Evolutionary conservation across 2,888 invertebrate genomes (phyloP).

Genomic region (Mesorhabditis sp.): DNA sequence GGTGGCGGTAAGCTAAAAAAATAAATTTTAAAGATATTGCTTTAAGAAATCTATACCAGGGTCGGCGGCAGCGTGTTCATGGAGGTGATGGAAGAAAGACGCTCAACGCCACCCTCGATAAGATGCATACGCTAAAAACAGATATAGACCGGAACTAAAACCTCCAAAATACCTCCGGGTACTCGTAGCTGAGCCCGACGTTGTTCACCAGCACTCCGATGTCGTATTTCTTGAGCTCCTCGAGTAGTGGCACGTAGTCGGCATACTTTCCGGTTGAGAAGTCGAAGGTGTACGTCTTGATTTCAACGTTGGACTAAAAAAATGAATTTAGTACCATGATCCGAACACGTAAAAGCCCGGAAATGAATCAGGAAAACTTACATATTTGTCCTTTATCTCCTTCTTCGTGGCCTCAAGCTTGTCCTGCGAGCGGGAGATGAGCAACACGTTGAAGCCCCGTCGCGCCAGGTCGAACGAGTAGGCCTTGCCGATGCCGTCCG

Average conservation of each 20-base stretch:
- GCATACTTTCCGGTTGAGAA: constrained; percentile 40
- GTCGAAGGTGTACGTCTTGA: constrained; percentile 46
- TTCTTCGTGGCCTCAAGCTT: constrained; percentile 51
- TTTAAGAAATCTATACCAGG: constrained; percentile 58
- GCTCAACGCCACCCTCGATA: constrained; percentile 45
- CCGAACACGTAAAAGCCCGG: not conserved
- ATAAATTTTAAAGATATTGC: constrained; percentile 11
- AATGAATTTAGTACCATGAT: constrained; percentile 3
- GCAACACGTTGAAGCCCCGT: constrained; percentile 50
- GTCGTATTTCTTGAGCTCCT: constrained; percentile 45
- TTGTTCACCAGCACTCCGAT: constrained; percentile 72
- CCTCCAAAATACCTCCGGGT: constrained; percentile 69
- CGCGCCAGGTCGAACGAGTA: constrained; percentile 55
- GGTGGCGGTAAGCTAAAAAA: constrained; percentile 72
- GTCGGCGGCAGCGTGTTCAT: constrained; percentile 78
- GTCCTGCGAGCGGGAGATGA: constrained; percentile 50
- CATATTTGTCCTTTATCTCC: constrained; percentile 43
- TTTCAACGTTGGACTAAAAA: constrained; percentile 27
- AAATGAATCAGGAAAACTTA: constrained; percentile 14
- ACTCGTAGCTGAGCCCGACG: constrained; percentile 79
- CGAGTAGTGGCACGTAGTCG: constrained; percentile 44
- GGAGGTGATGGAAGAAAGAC: constrained; percentile 66
- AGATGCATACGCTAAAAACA: constrained; percentile 36
- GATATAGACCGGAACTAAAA: not conserved
- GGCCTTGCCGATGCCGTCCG: constrained; percentile 57